phyloP scores from a whole-genome alignment of 2,797 vertebrate genomes.

The Sebastes diploproa region DNA sequence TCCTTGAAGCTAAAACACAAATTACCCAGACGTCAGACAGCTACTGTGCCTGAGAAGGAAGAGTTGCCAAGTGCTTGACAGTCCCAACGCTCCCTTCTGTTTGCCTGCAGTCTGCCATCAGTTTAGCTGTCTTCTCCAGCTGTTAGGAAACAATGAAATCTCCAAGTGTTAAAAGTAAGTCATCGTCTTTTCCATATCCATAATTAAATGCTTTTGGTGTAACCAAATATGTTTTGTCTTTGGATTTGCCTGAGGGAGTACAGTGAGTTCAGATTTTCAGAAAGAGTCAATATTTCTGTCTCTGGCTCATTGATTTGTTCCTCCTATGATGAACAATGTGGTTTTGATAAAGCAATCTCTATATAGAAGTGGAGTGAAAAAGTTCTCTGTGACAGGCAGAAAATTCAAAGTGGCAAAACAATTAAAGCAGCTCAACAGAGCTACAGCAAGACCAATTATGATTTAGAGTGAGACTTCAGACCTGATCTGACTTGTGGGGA shows the following conservation, averaged over 20 bases:
- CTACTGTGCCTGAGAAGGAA: constrained; percentile 17
- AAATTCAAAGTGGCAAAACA: constrained; percentile 19
- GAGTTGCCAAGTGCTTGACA: constrained; percentile 21
- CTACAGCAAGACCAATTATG: constrained; percentile 11
- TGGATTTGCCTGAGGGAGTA: constrained; percentile 5
- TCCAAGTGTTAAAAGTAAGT: constrained; percentile 4
- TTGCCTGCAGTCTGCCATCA: constrained; percentile 42
- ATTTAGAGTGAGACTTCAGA: constrained; percentile 27
- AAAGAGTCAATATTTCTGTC: constrained; percentile 31
- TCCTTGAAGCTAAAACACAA: constrained; percentile 23
- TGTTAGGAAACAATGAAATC: constrained; percentile 35
- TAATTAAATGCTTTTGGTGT: constrained; percentile 22
- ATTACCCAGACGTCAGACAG: constrained; percentile 23
- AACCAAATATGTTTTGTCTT: constrained; percentile 1
- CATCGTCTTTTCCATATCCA: constrained; percentile 3
- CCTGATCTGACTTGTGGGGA: constrained; percentile 34
- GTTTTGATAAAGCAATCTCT: constrained; percentile 30
- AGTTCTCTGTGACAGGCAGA: not conserved
- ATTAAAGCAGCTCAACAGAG: not conserved
- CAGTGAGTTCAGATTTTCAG: not conserved
- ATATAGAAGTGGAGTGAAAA: not conserved
- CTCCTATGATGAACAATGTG: constrained; percentile 14
- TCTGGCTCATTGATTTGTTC: constrained; percentile 14
- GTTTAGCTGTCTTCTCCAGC: constrained; percentile 40
- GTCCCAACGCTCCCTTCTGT: constrained; percentile 33